Evolutionary conservation across 2,888 invertebrate species (phyloP).

Genomic region (Sycophila texana): DNA sequence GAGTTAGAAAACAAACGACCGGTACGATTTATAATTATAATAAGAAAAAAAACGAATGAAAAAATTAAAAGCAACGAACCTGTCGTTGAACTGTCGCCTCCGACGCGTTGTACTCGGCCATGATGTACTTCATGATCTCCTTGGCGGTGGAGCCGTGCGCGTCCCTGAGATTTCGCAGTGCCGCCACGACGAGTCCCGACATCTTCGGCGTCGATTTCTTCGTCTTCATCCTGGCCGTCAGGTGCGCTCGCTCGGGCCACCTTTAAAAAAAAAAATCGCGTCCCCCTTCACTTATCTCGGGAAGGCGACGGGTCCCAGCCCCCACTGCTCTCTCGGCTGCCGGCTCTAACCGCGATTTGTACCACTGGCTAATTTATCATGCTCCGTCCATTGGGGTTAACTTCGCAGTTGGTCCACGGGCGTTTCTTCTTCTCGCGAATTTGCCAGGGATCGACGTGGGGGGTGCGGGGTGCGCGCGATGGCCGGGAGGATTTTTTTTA

Average conservation of each 20-base stretch:
- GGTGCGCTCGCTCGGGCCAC: neutral
- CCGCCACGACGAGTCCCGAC: slow-evolving; percentile 68
- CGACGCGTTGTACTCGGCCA: slow-evolving; percentile 64
- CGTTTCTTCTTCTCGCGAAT: too few relatives aligned
- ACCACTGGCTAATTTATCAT: slow-evolving; percentile 45
- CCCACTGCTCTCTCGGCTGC: neutral
- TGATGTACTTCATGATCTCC: slow-evolving; percentile 71
- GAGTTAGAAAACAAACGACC: too few relatives aligned
- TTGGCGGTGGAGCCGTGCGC: slow-evolving; percentile 69
- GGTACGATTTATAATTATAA: too few relatives aligned
- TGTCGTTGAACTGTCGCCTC: slow-evolving; percentile 65
- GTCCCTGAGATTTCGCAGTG: slow-evolving; percentile 69
- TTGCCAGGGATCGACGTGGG: too few relatives aligned
- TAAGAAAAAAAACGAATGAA: slow-evolving; percentile 12
- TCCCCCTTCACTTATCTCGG: too few relatives aligned
- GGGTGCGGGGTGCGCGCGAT: too few relatives aligned
- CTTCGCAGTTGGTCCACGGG: neutral
- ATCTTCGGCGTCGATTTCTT: slow-evolving; percentile 66
- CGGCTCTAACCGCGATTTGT: too few relatives aligned
- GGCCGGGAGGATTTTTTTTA: too few relatives aligned
- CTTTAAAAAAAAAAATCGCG: too few relatives aligned
- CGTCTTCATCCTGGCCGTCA: slow-evolving; percentile 58
- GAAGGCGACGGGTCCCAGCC: neutral
- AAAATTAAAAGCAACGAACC: slow-evolving; percentile 58
- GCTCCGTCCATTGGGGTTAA: slow-evolving; percentile 12